Evolutionary conservation across 1,140 invertebrate genomes (phyloP).

Genomic region (Antheraea pernyi): DNA sequence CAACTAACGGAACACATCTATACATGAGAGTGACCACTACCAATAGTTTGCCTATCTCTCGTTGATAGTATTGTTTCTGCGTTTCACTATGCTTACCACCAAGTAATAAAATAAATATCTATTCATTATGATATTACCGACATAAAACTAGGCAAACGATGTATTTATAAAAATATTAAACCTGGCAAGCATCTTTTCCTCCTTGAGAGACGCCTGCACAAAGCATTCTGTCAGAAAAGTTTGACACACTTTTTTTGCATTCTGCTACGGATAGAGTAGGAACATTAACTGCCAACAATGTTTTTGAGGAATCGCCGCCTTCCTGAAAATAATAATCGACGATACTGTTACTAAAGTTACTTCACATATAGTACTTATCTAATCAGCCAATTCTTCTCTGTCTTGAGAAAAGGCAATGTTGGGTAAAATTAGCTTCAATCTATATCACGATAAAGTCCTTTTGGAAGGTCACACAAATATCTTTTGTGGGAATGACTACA

Average conservation of each 20-base stretch:
- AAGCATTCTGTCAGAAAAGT: slow-evolving; percentile 71
- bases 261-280: slow-evolving; percentile 35
- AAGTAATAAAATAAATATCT: too few species aligned
- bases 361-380: not conserved
- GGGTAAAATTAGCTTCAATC: not conserved
- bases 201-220: slow-evolving; percentile 75
- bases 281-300: slow-evolving; percentile 47
- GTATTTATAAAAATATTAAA: slow-evolving; percentile 16
- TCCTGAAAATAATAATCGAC: slow-evolving; percentile 30
- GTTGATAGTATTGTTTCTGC: too few species aligned
- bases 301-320: slow-evolving; percentile 36
- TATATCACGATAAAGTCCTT: not conserved
- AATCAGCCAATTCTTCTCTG: not conserved
- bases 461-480: not conserved
- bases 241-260: slow-evolving; percentile 34
- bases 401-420: not conserved
- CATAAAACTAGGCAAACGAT: not conserved
- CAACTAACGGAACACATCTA: too few species aligned
- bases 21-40: too few species aligned
- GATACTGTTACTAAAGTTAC: not conserved
- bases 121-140: too few species aligned
- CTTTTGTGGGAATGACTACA: too few species aligned
- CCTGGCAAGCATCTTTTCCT: slow-evolving; percentile 80
- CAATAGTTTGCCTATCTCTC: too few species aligned
- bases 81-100: too few species aligned